Evolutionary conservation across 2,113 vertebrate genomes (phyloP).

Genomic region (Leptodactylus fuscus): DNA sequence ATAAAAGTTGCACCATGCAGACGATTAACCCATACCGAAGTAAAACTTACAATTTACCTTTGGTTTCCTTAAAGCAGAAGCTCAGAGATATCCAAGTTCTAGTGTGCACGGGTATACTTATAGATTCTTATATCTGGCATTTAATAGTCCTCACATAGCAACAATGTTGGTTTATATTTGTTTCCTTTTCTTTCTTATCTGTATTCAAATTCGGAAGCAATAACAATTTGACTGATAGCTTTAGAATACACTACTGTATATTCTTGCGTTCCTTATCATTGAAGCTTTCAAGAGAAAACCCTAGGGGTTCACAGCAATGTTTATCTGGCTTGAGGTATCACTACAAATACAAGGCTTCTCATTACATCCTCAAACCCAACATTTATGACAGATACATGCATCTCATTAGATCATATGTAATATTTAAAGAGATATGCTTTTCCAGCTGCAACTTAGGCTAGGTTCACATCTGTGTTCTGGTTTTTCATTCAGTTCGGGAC

Average conservation of each 20-base stretch:
- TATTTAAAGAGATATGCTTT: neutral
- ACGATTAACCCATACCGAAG: constrained; percentile 21
- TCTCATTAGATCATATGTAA: neutral
- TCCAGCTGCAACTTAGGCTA: no score
- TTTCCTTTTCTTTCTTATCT: constrained; percentile 5
- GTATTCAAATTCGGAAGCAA: neutral
- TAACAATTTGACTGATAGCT: neutral
- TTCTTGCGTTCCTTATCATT: neutral
- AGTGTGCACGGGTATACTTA: neutral
- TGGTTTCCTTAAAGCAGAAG: constrained; percentile 1
- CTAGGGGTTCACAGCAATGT: neutral
- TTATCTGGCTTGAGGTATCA: constrained; percentile 10
- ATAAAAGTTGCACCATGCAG: constrained; percentile 5
- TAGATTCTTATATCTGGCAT: neutral
- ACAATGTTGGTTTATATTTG: neutral
- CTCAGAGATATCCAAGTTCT: neutral
- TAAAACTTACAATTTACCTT: neutral
- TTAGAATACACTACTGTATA: neutral
- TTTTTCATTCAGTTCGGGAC: no score
- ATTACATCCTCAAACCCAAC: neutral
- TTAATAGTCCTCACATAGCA: neutral
- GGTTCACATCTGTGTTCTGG: no score
- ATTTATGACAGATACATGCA: neutral
- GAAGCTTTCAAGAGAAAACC: neutral
- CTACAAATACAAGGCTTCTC: neutral